Conservation (phyloP, 2,113 vertebrate species). For the Boulengeromyrus knoepffleri region DNA sequence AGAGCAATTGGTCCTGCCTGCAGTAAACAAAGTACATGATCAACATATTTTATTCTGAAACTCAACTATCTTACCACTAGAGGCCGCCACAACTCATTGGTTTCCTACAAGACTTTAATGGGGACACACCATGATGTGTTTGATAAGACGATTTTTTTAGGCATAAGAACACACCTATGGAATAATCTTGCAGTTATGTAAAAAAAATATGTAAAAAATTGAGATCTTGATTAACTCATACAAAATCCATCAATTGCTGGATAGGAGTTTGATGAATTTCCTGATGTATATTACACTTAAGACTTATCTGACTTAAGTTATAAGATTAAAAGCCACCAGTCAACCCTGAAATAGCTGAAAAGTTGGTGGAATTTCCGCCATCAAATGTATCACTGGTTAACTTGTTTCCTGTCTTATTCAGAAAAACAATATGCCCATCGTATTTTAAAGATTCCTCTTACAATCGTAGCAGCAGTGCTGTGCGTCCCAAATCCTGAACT, state of each 20-base stretch:
- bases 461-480: constrained; percentile 50
- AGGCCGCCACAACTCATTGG: neutral
- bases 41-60: neutral
- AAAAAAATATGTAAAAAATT: neutral
- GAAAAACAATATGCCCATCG: neutral
- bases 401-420: neutral
- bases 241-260: neutral
- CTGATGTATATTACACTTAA: neutral
- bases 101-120: neutral
- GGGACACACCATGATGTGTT: neutral
- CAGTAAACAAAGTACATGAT: neutral
- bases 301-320: neutral
- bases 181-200: neutral
- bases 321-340: neutral
- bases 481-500: constrained; percentile 44
- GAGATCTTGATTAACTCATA: neutral
- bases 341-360: neutral
- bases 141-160: neutral
- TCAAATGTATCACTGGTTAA: neutral
- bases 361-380: neutral
- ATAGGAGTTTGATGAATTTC: neutral
- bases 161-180: neutral
- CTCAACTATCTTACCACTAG: neutral
- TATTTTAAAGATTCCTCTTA: constrained; percentile 23
- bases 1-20: constrained; percentile 45